Evolutionary conservation across 2,888 invertebrate species (phyloP).

Genomic region (Pristionchus japonicus): DNA sequence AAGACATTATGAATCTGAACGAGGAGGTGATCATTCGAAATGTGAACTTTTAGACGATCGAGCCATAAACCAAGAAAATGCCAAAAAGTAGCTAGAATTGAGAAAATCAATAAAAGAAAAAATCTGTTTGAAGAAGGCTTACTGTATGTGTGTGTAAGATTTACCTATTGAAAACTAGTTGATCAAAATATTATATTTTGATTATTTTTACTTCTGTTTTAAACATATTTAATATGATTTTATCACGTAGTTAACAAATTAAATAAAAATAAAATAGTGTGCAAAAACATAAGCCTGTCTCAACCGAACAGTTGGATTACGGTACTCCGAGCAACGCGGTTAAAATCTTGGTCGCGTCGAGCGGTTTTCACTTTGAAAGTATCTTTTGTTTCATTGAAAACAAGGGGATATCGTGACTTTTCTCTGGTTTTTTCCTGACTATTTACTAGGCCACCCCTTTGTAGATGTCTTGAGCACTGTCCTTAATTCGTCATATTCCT

Average conservation of each 20-base stretch:
- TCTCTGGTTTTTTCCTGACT: neutral
- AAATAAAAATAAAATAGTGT: neutral
- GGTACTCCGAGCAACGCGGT: neutral
- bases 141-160: neutral
- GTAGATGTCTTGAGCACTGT: neutral
- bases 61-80: neutral
- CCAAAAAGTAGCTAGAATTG: neutral
- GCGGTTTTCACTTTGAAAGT: neutral
- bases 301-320: neutral
- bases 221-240: too few relatives aligned
- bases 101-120: neutral
- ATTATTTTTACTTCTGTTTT: too few relatives aligned
- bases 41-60: neutral
- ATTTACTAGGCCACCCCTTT: neutral
- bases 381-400: neutral
- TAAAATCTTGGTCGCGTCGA: neutral
- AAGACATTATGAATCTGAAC: slow-evolving; percentile 5
- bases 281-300: neutral
- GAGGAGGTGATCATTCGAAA: neutral
- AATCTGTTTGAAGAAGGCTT: neutral
- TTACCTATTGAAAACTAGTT: too few relatives aligned
- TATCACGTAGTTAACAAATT: neutral
- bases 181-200: too few relatives aligned
- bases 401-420: neutral
- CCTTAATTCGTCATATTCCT: neutral